phyloP scores from a whole-genome alignment of 2,113 vertebrate genomes.

The Parus major region DNA sequence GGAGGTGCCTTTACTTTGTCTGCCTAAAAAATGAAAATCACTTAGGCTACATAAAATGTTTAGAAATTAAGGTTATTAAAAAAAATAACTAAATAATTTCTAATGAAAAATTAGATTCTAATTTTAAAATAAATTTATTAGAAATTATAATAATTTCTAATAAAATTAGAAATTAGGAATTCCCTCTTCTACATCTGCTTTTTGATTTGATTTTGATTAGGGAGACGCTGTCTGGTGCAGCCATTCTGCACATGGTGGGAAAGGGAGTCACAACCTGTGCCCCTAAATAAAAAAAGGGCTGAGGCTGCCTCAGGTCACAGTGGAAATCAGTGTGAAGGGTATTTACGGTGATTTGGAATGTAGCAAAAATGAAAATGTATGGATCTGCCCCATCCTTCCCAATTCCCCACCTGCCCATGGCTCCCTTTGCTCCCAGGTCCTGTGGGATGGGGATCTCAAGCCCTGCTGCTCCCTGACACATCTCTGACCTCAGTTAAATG shows the following conservation, averaged over 20 bases:
- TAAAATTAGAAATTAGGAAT: no score
- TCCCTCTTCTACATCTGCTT: background rate
- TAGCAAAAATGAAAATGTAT: background rate
- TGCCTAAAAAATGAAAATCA: background rate
- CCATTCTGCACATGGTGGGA: background rate
- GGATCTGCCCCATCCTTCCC: rapidly evolving
- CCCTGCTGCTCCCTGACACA: background rate
- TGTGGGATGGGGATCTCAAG: background rate
- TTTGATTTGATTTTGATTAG: background rate
- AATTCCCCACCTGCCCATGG: background rate
- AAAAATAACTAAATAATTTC: no score
- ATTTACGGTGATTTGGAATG: background rate
- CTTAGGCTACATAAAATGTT: rapidly evolving
- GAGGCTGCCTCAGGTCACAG: background rate
- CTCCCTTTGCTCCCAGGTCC: background rate
- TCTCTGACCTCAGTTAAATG: rapidly evolving
- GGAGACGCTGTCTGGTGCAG: background rate
- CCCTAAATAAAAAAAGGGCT: background rate
- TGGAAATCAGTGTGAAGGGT: background rate
- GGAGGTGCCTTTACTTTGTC: background rate
- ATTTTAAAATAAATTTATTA: no score
- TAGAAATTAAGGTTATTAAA: background rate
- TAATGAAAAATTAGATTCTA: no score
- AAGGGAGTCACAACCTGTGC: background rate
- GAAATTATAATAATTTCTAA: no score